Base-by-base conservation (phyloP, 2,888 invertebrate genomes). In the Drosophila atroscutellata region DNA sequence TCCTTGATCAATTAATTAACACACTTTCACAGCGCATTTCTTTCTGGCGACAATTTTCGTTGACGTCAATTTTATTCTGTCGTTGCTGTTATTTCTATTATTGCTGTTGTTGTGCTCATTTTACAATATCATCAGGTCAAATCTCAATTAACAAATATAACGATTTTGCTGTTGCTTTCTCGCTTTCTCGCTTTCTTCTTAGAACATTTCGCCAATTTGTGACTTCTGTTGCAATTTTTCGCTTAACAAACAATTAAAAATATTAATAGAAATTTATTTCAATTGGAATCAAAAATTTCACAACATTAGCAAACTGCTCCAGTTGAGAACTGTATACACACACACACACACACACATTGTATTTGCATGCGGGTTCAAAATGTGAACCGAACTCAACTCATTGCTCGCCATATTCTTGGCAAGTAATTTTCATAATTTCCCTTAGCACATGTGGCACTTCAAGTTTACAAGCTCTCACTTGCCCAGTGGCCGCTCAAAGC, bases 211-310 rank as follows among this genome's bases (percentile, higher is more conserved):
- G 72, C 72, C 72, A 76, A 73, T 80, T 77, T 72, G 47, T 56
- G 50, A 34, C 39, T 36, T 36, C 58, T 54, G 39, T 15, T 51
- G 72, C 65, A 71, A 75, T 77, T 78, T 81, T 76, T 85, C 80
- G 76, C 83, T 88, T 86, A 88, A 86, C 75, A 66, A 83, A 88
- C 86, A 87, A 87, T 90, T 87, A 87, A 87, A 90, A 87, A 86
- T 80, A 90, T 87, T 87, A 87, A 87, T 87, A 88, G 90, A 86
- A 87, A 87, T 87, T 87, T 87, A 87, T 87, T 90, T 87, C 86
- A 87, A 87, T 87, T 87, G 90, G 81, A 87, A 87, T 90, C 86
- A 87, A 87, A 86, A 87, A 86, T 81, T 86, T 89, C 82, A 79
- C 80, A 83, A 58, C 72, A 78, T 80, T 76, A 76, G 62, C 59